Percentiles rank a stretch among this genome's conserved stretches.
Evolutionary conservation across 2,113 vertebrate genomes (phyloP).

Genomic region (Delphinapterus leucas): DNA sequence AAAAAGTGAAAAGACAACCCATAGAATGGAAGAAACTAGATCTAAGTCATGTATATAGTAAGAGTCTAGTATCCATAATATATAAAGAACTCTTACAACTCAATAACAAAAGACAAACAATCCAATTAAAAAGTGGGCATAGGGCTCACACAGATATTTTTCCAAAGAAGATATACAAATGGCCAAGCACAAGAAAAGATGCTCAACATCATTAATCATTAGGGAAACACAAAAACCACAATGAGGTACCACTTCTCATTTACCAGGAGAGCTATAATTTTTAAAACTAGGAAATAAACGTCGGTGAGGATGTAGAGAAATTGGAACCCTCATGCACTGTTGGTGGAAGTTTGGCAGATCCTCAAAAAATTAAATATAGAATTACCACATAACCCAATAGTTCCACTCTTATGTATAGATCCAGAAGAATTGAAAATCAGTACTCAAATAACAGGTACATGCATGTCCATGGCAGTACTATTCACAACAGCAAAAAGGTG

Average conservation of each 20-base stretch:
- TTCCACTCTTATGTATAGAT: not conserved
- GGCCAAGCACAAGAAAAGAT: not conserved
- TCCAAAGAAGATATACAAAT: not conserved
- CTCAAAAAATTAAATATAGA: constrained; percentile 21
- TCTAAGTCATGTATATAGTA: not conserved
- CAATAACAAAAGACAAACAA: not conserved
- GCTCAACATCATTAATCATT: not conserved
- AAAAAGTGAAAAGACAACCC: not conserved
- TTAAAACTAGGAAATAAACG: not conserved
- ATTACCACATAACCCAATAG: not conserved
- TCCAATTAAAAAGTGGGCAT: not conserved
- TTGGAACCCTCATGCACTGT: not conserved
- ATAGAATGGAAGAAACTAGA: not conserved
- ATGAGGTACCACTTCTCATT: not conserved
- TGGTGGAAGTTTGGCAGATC: not conserved
- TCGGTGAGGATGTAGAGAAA: not conserved
- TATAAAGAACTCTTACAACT: not conserved
- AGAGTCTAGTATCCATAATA: not conserved
- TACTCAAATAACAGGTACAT: not conserved
- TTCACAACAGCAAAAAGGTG: not conserved
- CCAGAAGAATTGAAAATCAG: constrained; percentile 1
- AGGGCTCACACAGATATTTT: not conserved
- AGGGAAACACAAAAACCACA: not conserved
- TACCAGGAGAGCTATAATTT: not conserved
- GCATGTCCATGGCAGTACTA: not conserved